Evolutionary conservation across 2,888 invertebrate species (phyloP), one percentile per base, ranked within the genome.

Genomic region (Molorchus minor): DNA sequence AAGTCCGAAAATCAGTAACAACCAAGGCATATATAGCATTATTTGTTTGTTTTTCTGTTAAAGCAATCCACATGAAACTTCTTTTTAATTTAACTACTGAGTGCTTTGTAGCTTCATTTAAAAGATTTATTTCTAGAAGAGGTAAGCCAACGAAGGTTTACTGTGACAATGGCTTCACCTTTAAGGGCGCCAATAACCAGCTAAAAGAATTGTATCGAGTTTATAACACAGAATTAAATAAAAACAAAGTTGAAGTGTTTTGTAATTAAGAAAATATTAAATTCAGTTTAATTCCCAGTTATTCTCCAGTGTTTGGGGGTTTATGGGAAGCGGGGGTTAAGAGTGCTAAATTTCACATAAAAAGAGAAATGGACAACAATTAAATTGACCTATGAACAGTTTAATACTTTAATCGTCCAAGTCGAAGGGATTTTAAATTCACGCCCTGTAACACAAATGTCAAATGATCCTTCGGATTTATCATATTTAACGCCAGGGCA

Each of bases 211-310:
- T 20, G 1, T 41, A 2, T 19, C 41, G 41, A 41, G 21, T 41
- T 41, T 20, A 12, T 41, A n/a, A 41, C 19, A 20, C n/a, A 41
- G 3, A 41, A 41, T 41, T 20, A n/a, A n/a, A n/a, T 20, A 41
- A 41, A 20, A n/a, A 20, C n/a, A n/a, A 41, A 20, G 12, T 12
- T n/a, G n/a, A 12, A 41, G 19, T n/a, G 21, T 41, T 2, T 20
- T 12, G 12, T 20, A 41, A 41, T n/a, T n/a, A 41, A 12, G 41
- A 41, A 41, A n/a, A 20, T 41, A 41, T 41, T n/a, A 20, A 41
- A 4, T 41, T 19, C 12, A 19, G 21, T 4, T 43, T 43, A 12
- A 43, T 43, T 12, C 41, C 41, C 7, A 19, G 20, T 7, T 41
- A 43, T 15, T 21, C 43, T 5, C 25, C 43, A 43, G 15, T 7